Percentiles rank a stretch among this genome's conserved stretches.
These are phyloP conservation scores for Drosophila prolongata DNA, from an alignment of 2,888 invertebrate genomes.

Conservation along the genomic window DNA sequence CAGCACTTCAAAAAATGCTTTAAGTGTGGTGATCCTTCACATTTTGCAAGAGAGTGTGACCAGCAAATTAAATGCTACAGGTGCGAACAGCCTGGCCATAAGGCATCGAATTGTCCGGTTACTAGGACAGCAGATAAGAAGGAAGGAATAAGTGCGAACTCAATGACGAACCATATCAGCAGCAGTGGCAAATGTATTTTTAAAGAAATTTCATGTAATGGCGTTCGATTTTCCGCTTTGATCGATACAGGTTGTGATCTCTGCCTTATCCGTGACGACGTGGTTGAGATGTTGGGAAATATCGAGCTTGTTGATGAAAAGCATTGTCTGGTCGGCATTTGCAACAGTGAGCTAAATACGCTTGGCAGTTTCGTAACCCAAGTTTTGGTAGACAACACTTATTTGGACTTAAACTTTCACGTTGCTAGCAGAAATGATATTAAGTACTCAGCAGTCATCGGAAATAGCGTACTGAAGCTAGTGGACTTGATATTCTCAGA, in stretches of 20 bases:
- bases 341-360: no score
- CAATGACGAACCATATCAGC: constrained; percentile 1
- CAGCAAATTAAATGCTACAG: background rate
- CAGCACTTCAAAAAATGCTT: background rate
- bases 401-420: no score
- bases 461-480: no score
- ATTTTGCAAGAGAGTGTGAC: background rate
- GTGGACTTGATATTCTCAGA: no score
- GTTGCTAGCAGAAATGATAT: no score
- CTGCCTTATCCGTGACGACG: background rate
- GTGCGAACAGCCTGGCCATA: background rate
- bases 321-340: no score
- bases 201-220: background rate
- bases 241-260: background rate
- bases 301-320: background rate
- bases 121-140: background rate
- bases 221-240: background rate
- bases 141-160: background rate
- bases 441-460: no score
- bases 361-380: no score
- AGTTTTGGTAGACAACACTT: no score
- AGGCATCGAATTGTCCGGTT: background rate
- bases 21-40: background rate
- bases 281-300: background rate
- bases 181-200: background rate